Base-by-base conservation (phyloP, 2,113 vertebrate species). In the Oreocharis arfaki region DNA sequence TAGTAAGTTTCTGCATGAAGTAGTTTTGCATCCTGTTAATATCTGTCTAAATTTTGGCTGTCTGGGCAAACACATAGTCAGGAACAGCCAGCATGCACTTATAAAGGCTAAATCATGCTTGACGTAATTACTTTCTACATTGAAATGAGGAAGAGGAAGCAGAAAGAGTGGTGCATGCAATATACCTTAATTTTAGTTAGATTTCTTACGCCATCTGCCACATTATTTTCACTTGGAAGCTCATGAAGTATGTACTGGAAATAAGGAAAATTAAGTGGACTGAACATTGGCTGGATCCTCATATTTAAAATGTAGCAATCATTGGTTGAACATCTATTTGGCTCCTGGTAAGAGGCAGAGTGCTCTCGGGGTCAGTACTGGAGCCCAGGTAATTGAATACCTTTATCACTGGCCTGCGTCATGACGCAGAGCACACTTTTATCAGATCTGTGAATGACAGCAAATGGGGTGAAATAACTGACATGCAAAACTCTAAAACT, bases 191-290 rank as follows among this genome's bases (percentile, higher is more conserved):
- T 94, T 94, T 87, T 77, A 91, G 77, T 74, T 74, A 75, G 44
- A 82, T 42, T 91, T 90, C 82, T 95, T 92, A 35, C 3, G 12
- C 78, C 92, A 93, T 94, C 93, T 97, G 92, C 67, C 44, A 56
- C 28, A 28, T 28, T 47, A 73, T 87, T 96, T 93, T 89, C 69
- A 75, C 57, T 82, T 89, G 70, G 57, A 96, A 91, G 33, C 15
- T 79, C 44, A 79, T 82, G 74, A 94, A 91, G 49, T 68, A 63
- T 47, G 42, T 41, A 42, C 64, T 78, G 18, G 69, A 89, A 89
- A 87, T 76, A 77, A 41, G 26, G 30, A 69, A 49, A 65, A 73
- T 91, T 79, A 90, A 78, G 24, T 71, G 53, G 44, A 75, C 24
- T 85, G 69, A 84, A 75, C 23, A 44, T 24, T 75, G 69, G 15